phyloP scores from a whole-genome alignment of 2,113 vertebrate species.

The Saguinus imperator region DNA sequence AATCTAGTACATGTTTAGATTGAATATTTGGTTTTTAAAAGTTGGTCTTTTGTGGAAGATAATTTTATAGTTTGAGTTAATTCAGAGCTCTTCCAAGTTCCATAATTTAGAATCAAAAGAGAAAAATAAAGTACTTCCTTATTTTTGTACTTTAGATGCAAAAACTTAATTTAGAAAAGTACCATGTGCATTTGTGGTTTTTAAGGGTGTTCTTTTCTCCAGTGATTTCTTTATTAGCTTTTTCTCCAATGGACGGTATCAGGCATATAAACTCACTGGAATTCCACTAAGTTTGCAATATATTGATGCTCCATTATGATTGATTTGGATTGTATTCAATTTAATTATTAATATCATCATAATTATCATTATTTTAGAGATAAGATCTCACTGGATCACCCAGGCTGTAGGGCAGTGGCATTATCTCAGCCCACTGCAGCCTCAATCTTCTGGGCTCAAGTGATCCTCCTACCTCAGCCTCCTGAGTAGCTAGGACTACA shows the following conservation, averaged over 20 bases:
- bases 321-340: not conserved
- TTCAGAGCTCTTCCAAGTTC: constrained; percentile 39
- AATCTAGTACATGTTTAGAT: not conserved
- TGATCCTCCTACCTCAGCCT: too few relatives aligned
- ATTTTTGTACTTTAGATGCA: not conserved
- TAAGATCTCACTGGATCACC: too few relatives aligned
- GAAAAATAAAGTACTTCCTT: not conserved
- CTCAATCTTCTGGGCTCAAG: too few relatives aligned
- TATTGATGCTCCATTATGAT: not conserved
- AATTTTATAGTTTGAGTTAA: constrained; percentile 46
- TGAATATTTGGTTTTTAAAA: constrained; percentile 35
- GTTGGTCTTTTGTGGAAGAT: not conserved
- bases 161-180: not conserved
- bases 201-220: not conserved
- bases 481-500: too few relatives aligned
- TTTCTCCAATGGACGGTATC: not conserved
- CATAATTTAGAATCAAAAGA: constrained; percentile 14
- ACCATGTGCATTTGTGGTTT: not conserved
- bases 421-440: too few relatives aligned
- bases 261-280: not conserved
- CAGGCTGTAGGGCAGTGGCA: too few relatives aligned
- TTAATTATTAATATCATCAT: not conserved
- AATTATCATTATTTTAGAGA: too few relatives aligned
- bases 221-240: not conserved
- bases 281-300: not conserved